These are phyloP conservation scores for Tiliqua scincoides DNA, from an alignment of 2,113 vertebrate genomes.

Conservation along the genomic window DNA sequence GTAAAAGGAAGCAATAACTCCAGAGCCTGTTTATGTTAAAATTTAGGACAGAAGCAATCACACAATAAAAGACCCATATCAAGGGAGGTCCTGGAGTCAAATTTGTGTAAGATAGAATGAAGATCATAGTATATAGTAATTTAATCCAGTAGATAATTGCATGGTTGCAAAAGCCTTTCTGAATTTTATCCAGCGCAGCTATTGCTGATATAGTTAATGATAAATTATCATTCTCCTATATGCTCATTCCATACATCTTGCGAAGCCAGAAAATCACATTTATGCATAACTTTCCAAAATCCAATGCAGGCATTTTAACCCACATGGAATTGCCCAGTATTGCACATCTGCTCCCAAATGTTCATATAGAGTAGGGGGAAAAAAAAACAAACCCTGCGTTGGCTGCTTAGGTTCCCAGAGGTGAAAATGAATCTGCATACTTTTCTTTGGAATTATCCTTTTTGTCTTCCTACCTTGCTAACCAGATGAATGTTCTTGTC, in stretches of 20 bases:
- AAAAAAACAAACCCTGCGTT: not conserved
- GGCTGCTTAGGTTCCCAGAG: not conserved
- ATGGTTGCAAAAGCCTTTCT: too few species aligned
- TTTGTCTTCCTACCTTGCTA: not conserved
- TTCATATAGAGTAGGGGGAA: not conserved
- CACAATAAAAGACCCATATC: not conserved
- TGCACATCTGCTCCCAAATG: not conserved
- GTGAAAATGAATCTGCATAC: not conserved
- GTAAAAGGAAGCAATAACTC: not conserved
- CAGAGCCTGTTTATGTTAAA: not conserved
- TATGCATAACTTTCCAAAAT: not conserved
- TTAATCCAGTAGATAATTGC: not conserved
- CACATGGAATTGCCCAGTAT: not conserved
- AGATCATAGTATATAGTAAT: not conserved
- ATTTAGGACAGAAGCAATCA: not conserved
- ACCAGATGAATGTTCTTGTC: not conserved
- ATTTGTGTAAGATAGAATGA: too few species aligned
- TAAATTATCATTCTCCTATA: not conserved
- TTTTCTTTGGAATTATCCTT: not conserved
- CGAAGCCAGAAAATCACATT: not conserved
- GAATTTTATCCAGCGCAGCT: too few species aligned
- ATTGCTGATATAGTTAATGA: not conserved
- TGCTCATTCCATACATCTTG: not conserved
- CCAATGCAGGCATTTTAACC: not conserved
- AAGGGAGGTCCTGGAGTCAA: not conserved